phyloP scores from a whole-genome alignment of 2,113 vertebrate species.

The Tretioscincus oriximinensis region DNA sequence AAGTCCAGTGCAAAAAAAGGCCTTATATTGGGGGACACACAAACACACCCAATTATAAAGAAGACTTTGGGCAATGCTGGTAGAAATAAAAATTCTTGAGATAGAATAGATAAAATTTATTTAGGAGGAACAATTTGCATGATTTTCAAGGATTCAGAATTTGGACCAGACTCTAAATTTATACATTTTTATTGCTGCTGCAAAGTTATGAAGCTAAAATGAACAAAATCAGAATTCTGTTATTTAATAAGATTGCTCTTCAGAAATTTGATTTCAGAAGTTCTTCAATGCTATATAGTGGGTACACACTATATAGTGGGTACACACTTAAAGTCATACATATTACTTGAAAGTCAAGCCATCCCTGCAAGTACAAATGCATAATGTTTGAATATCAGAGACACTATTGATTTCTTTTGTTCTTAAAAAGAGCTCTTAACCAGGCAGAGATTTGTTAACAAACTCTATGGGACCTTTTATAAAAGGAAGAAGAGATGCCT shows the following conservation, averaged over 20 bases:
- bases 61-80: neutral
- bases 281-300: no score
- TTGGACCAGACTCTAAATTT: constrained; percentile 3
- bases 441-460: neutral
- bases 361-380: neutral
- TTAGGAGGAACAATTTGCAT: neutral
- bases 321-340: neutral
- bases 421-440: no score
- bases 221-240: neutral
- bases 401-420: neutral
- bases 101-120: neutral
- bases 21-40: no score
- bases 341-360: neutral
- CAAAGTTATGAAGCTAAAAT: no score
- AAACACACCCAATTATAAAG: no score
- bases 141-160: neutral
- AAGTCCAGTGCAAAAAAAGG: no score
- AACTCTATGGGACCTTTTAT: neutral
- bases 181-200: constrained; percentile 35
- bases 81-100: neutral
- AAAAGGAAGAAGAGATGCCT: neutral
- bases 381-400: neutral
- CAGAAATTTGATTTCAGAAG: neutral
- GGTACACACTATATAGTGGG: no score
- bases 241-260: neutral